Percentiles rank a stretch among this genome's conserved stretches.
phyloP scores from a whole-genome alignment of 2,113 vertebrate species.

The Orthonyx spaldingii region DNA sequence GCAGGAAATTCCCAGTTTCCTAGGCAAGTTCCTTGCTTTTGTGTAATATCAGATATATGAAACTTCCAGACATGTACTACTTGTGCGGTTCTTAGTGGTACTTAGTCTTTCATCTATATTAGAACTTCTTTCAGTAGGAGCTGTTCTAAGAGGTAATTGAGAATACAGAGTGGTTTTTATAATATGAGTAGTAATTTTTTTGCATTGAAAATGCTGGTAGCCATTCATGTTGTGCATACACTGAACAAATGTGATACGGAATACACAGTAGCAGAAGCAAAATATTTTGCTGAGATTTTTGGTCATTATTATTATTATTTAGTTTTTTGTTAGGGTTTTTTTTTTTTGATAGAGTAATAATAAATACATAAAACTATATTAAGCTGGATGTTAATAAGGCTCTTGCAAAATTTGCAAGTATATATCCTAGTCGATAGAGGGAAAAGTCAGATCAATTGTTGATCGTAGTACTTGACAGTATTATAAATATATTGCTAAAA shows the following conservation, averaged over 20 bases:
- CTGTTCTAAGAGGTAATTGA: not conserved
- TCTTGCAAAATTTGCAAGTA: slow-evolving; percentile 22
- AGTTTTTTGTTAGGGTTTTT: not conserved
- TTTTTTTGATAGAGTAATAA: not conserved
- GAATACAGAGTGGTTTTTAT: not conserved
- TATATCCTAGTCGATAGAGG: not conserved
- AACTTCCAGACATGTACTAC: not conserved
- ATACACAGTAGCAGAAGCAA: not conserved
- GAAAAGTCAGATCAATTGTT: not conserved
- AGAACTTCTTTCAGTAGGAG: slow-evolving; percentile 21
- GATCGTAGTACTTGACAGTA: not conserved
- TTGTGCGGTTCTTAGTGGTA: not conserved
- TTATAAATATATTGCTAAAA: not conserved
- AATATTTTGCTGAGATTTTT: not conserved
- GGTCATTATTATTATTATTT: not conserved
- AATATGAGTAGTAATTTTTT: not conserved
- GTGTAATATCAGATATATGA: not conserved
- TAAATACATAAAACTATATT: not conserved
- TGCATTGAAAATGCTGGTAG: slow-evolving; percentile 40
- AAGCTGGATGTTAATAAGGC: slow-evolving; percentile 31
- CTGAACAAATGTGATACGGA: not conserved
- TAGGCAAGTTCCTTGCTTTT: not conserved
- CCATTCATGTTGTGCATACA: not conserved
- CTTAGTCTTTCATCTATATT: not conserved
- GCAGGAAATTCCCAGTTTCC: slow-evolving; percentile 7